A percentile compares a stretch with the other conserved stretches of the same genome.
Evolutionary conservation across 2,797 vertebrate genomes (phyloP).

Genomic region (Gobionotothen gibberifrons): DNA sequence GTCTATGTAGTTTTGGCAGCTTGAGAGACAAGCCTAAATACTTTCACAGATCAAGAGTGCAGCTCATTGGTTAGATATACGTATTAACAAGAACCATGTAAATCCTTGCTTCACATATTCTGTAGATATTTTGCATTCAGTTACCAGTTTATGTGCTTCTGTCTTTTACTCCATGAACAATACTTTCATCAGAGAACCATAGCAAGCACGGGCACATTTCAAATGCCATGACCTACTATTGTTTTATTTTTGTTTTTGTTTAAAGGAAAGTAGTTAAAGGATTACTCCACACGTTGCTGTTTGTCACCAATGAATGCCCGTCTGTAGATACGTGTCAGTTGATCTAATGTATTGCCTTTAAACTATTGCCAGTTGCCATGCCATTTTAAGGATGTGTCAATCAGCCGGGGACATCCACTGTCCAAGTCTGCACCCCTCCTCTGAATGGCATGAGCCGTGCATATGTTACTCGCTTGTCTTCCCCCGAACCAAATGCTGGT

Average conservation of each 20-base stretch:
- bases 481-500: conserved; percentile 54
- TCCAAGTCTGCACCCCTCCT: conserved; percentile 3
- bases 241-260: not conserved
- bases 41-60: not conserved
- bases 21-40: not conserved
- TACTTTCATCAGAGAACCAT: conserved; percentile 8
- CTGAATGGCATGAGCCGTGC: conserved; percentile 12
- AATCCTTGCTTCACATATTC: not conserved
- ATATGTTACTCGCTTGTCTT: conserved; percentile 57
- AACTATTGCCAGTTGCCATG: not conserved
- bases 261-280: not conserved
- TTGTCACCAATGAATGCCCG: too few relatives aligned
- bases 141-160: conserved; percentile 28
- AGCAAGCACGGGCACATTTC: conserved; percentile 1
- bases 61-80: not conserved
- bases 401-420: not conserved
- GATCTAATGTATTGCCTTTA: not conserved
- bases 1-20: not conserved
- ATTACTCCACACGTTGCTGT: too few relatives aligned
- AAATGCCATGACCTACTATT: not conserved
- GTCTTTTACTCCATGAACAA: conserved; percentile 1
- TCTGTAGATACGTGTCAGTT: not conserved
- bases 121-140: not conserved
- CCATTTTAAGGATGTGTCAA: conserved; percentile 9
- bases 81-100: conserved; percentile 9